Percentiles rank a stretch among this genome's conserved stretches.
These are phyloP conservation scores for Pissodes strobi DNA, from an alignment of 1,140 invertebrate species.

Conservation along the genomic window DNA sequence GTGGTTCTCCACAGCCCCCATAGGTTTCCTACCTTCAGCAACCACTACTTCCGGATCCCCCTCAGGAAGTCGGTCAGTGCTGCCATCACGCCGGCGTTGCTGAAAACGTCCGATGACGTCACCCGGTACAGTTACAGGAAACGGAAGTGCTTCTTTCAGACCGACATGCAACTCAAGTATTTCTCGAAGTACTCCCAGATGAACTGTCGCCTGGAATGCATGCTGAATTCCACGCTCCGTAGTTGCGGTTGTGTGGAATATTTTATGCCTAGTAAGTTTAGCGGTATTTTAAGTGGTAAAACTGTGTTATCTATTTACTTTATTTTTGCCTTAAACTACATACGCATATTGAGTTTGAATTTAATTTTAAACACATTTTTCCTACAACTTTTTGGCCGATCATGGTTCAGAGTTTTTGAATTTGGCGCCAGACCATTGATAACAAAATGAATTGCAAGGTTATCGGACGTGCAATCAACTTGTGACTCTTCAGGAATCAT, in stretches of 20 bases:
- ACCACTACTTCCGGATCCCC: conserved; percentile 60
- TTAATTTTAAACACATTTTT: too few species aligned
- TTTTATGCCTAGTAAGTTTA: conserved; percentile 56
- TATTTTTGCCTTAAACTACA: too few species aligned
- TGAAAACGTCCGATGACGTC: conserved; percentile 59
- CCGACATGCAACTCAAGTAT: conserved; percentile 62
- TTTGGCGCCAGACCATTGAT: too few species aligned
- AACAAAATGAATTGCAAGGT: too few species aligned
- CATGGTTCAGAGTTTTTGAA: too few species aligned
- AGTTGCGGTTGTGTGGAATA: conserved; percentile 53
- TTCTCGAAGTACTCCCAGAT: conserved; percentile 54
- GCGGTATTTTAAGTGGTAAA: too few species aligned
- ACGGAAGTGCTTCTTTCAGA: conserved; percentile 68
- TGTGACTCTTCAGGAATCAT: too few species aligned
- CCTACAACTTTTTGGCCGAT: too few species aligned
- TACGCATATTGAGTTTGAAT: too few species aligned
- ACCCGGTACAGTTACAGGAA: conserved; percentile 55
- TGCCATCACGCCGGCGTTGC: conserved; percentile 60
- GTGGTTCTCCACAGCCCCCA: conserved; percentile 36
- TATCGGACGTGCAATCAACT: too few species aligned
- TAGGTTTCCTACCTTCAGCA: conserved; percentile 31
- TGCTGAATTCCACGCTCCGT: conserved; percentile 51
- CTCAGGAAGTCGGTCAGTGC: conserved; percentile 60
- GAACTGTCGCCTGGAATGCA: conserved; percentile 57
- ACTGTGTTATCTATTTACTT: too few species aligned